A percentile compares a stretch with the other conserved stretches of the same genome.
Conservation (phyloP, 2,113 vertebrate genomes). For the Dasyprocta punctata region DNA sequence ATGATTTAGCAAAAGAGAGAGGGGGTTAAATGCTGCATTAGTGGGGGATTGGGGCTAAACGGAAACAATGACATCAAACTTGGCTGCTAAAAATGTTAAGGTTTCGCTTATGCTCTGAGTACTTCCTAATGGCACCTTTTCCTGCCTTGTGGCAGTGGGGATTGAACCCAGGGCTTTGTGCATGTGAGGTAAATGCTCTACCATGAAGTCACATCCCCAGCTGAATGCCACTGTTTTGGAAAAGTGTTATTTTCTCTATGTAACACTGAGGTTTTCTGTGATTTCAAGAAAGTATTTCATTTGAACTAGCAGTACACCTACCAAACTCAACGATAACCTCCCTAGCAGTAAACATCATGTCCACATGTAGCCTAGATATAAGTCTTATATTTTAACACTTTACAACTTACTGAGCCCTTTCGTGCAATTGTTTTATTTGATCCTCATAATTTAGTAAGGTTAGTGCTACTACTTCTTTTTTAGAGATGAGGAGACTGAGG, state of each 20-base stretch:
- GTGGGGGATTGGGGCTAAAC: neutral
- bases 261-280: constrained; percentile 4
- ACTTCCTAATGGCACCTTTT: neutral
- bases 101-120: neutral
- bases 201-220: neutral
- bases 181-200: neutral
- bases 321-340: neutral
- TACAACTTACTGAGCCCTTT: neutral
- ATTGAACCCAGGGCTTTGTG: neutral
- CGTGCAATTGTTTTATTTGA: neutral
- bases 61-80: neutral
- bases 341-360: neutral
- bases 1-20: neutral
- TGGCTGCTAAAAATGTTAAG: neutral
- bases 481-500: neutral
- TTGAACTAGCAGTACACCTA: neutral
- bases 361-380: neutral
- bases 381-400: neutral
- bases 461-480: neutral
- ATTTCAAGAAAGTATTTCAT: neutral
- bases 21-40: neutral
- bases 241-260: neutral
- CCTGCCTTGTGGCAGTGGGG: neutral
- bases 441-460: neutral
- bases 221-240: neutral